Conservation (phyloP, 1,140 invertebrate genomes). For the Araneus ventricosus region DNA sequence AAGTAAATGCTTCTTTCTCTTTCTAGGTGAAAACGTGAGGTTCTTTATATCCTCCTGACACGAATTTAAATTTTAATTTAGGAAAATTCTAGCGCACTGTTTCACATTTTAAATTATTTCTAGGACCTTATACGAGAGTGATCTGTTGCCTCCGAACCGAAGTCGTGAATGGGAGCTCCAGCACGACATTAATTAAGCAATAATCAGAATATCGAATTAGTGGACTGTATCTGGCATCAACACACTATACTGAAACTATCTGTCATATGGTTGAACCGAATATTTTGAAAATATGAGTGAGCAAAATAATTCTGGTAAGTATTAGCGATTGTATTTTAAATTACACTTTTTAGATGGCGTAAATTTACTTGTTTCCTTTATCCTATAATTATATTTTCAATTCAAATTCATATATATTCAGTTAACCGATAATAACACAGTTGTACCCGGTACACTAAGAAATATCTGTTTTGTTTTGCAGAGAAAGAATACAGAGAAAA, state of each 20-base stretch:
- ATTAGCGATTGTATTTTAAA: neutral
- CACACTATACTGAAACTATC: neutral
- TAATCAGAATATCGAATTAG: no score
- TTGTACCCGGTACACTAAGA: neutral
- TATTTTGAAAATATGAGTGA: constrained; percentile 51
- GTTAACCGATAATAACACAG: neutral
- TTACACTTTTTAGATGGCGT: neutral
- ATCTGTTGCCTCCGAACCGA: no score
- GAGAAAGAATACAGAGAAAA: constrained; percentile 84
- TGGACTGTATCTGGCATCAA: neutral
- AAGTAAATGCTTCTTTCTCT: no score
- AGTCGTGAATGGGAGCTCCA: no score
- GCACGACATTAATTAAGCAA: no score
- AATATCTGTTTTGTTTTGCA: constrained; percentile 78
- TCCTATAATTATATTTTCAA: neutral
- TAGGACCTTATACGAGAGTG: no score
- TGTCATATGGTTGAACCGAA: constrained; percentile 51
- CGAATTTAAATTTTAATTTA: no score
- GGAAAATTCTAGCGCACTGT: no score
- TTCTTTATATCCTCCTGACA: no score
- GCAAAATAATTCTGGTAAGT: constrained; percentile 43
- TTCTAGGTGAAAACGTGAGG: no score
- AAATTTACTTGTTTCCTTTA: neutral
- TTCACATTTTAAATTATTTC: no score
- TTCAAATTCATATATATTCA: neutral